Conservation (phyloP, 2,797 vertebrate species). For the Platyrinchus mystaceus region DNA sequence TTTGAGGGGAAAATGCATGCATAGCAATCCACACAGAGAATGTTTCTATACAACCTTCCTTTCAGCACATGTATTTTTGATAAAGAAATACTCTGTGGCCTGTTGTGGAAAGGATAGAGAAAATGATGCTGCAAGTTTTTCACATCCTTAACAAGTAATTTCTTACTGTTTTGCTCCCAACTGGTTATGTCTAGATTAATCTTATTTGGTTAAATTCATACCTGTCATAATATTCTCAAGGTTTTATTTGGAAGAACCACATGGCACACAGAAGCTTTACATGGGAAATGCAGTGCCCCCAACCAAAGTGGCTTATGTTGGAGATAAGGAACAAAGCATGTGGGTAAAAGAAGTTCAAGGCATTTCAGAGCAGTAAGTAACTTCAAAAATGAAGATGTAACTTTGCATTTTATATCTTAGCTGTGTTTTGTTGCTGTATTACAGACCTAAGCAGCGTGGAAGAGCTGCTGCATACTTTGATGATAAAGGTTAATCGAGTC, state of each 20-base stretch:
- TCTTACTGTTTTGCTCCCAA: neutral
- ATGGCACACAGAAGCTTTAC: slow-evolving; percentile 86
- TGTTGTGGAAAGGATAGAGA: neutral
- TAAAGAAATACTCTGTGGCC: neutral
- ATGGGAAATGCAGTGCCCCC: slow-evolving; percentile 81
- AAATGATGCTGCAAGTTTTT: neutral
- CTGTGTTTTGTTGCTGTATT: neutral
- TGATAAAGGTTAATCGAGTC: neutral
- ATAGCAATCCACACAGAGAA: neutral
- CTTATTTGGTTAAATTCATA: neutral
- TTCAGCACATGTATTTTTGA: neutral
- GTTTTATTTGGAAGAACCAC: slow-evolving; percentile 87
- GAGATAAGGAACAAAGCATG: slow-evolving; percentile 89
- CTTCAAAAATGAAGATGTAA: neutral
- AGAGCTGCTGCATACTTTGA: neutral
- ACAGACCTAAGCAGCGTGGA: neutral
- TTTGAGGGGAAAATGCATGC: neutral
- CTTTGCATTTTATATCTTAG: neutral
- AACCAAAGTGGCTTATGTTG: slow-evolving; percentile 81
- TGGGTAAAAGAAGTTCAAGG: slow-evolving; percentile 94
- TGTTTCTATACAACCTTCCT: neutral
- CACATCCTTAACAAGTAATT: neutral
- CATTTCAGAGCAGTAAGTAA: slow-evolving; percentile 90
- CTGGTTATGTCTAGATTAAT: neutral
- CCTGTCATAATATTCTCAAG: slow-evolving; percentile 67